phyloP scores from a whole-genome alignment of 2,888 invertebrate species.

The Petrolisthes manimaculis region DNA sequence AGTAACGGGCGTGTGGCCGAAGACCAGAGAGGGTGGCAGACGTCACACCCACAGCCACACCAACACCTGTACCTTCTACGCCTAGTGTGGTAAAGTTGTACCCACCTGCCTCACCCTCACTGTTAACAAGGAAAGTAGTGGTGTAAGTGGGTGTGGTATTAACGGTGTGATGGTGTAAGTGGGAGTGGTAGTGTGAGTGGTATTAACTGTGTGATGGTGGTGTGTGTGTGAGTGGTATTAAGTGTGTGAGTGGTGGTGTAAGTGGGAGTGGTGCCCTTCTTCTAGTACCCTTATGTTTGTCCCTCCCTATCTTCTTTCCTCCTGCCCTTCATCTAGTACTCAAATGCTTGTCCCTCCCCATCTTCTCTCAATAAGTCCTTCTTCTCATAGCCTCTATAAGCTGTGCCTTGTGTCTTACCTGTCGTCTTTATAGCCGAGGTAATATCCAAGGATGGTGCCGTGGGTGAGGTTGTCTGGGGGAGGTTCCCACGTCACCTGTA shows the following conservation, averaged over 20 bases:
- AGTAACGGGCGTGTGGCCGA: constrained; percentile 55
- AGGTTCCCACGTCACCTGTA: constrained; percentile 63
- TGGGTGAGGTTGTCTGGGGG: constrained; percentile 60
- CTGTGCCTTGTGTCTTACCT: constrained; percentile 23
- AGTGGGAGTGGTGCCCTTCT: too few species aligned
- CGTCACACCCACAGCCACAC: constrained; percentile 19
- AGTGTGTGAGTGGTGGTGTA: too few species aligned
- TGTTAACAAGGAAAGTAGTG: not conserved
- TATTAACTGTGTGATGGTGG: too few species aligned
- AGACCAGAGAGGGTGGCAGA: constrained; percentile 49
- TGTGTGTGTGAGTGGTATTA: not conserved
- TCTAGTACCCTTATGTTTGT: too few species aligned
- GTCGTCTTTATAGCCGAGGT: constrained; percentile 58
- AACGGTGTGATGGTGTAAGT: not conserved
- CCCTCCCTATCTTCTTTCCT: not conserved
- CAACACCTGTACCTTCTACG: constrained; percentile 19
- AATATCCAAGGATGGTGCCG: constrained; percentile 60
- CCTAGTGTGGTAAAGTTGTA: constrained; percentile 64
- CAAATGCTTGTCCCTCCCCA: not conserved
- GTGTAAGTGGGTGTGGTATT: not conserved
- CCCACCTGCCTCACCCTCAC: constrained; percentile 42
- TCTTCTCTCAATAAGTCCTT: not conserved
- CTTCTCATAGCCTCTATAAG: not conserved
- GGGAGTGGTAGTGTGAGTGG: not conserved
- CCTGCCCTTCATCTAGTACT: not conserved